phyloP scores from a whole-genome alignment of 2,113 vertebrate species.

The Embiotoca jacksoni region DNA sequence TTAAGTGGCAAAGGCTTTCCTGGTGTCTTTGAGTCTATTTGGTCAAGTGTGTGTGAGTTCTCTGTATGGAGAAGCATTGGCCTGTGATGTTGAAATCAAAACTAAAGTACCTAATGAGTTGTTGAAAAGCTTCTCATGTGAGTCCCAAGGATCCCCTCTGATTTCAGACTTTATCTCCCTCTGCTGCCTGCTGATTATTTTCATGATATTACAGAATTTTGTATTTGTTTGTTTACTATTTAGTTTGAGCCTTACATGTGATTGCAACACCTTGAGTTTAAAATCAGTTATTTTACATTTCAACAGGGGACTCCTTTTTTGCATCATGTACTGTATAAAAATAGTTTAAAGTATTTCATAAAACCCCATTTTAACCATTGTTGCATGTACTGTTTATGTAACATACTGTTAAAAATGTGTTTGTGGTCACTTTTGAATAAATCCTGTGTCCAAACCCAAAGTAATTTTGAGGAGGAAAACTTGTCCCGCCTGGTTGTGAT shows the following conservation, averaged over 20 bases:
- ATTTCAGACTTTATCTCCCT: neutral
- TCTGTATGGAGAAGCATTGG: neutral
- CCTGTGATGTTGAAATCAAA: neutral
- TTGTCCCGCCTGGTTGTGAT: no score
- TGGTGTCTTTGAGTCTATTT: conserved; percentile 21
- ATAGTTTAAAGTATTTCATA: no score
- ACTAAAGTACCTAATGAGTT: neutral
- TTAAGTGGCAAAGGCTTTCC: conserved; percentile 25
- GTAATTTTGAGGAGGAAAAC: neutral
- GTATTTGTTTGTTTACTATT: neutral
- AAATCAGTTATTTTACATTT: no score
- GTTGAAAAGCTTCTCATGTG: neutral
- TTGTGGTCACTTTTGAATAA: neutral
- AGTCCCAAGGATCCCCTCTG: neutral
- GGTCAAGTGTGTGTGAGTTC: neutral
- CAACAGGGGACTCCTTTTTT: no score
- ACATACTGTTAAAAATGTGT: neutral
- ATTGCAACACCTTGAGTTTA: neutral
- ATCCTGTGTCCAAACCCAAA: neutral
- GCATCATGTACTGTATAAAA: no score
- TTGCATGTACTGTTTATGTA: no score
- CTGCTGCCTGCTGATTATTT: neutral
- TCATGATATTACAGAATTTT: neutral
- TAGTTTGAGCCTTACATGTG: neutral
- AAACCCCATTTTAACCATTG: no score